Evolutionary conservation across 1,140 invertebrate species (phyloP), one percentile per base, ranked within the genome.

Genomic region (Manduca sexta): DNA sequence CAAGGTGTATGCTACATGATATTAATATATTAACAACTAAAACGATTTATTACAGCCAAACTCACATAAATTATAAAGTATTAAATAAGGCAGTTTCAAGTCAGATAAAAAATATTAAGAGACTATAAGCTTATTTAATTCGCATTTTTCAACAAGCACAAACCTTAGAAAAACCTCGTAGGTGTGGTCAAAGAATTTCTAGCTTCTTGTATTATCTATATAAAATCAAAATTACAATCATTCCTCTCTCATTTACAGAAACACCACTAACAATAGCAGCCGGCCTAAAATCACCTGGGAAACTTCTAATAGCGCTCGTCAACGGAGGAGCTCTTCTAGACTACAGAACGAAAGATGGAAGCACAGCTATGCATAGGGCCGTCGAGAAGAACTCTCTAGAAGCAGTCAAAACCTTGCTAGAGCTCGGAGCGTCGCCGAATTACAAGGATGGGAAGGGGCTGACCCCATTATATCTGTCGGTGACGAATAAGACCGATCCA

Each of bases 251-350:
- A n/a, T 47, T 78, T 84, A 6, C 75, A 87, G 97, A 98, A 87
- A 99, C 97, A 6, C 98, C 98, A 3, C 74, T 99, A 56, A 97
- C 96, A 2, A 88, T 98, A 38, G 94, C 95, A 14, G 93, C 95
- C 1, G 91, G 91, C 15, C 88, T 94, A 65, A 95, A 95, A 80
- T 92, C 95, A 69, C 92, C 95, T 34, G 90, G 91, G 11, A 95
- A 96, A 81, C 90, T 99, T 55, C 90, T 99, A 47, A 95, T 99
- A 69, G 93, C 95, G 0, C 81, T 99, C 49, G 95, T 99, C n/a
- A 98, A 98, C 78, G 98, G 98, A 8, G 98, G 98, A 1, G 98
- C 98, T 0, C 88, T 99, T 43, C 83, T 99, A 39, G 98, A 99
- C 87, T 99, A 98, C 86, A 90, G 98, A 60, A 98, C 95, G 50